Conservation (phyloP, 2,888 invertebrate species). For the Agapostemon virescens region DNA sequence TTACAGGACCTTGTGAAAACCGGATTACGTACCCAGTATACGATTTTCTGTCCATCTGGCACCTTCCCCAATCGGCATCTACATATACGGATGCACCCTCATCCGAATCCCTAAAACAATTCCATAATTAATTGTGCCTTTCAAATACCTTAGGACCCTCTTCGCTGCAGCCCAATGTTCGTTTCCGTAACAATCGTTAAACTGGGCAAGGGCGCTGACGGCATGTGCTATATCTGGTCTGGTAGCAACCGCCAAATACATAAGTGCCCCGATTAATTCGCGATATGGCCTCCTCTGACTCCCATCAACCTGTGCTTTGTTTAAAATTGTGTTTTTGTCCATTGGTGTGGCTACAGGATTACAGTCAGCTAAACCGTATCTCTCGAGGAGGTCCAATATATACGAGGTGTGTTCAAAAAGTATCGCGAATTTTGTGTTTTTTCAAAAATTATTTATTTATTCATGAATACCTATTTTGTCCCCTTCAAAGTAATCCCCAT, state of each 20-base stretch:
- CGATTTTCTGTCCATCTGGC: not conserved
- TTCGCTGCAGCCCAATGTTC: slow-evolving; percentile 1
- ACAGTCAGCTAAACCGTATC: slow-evolving; percentile 42
- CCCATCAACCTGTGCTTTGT: not conserved
- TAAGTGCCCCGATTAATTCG: slow-evolving; percentile 31
- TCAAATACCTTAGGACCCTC: not conserved
- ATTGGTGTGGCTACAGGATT: slow-evolving; percentile 51
- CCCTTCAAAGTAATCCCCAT: no score
- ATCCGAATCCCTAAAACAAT: not conserved
- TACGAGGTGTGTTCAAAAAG: no score
- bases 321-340: slow-evolving; percentile 28
- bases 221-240: slow-evolving; percentile 37
- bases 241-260: slow-evolving; percentile 37
- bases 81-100: not conserved
- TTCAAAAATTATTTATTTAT: no score
- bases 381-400: not conserved
- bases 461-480: no score
- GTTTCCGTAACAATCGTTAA: not conserved
- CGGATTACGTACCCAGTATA: not conserved
- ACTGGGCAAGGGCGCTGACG: slow-evolving; percentile 1
- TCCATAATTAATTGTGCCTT: not conserved
- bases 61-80: slow-evolving; percentile 6
- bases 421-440: no score
- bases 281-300: slow-evolving; percentile 38
- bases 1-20: not conserved